phyloP scores from a whole-genome alignment of 2,888 invertebrate species.

The Cerastis rubricosa region DNA sequence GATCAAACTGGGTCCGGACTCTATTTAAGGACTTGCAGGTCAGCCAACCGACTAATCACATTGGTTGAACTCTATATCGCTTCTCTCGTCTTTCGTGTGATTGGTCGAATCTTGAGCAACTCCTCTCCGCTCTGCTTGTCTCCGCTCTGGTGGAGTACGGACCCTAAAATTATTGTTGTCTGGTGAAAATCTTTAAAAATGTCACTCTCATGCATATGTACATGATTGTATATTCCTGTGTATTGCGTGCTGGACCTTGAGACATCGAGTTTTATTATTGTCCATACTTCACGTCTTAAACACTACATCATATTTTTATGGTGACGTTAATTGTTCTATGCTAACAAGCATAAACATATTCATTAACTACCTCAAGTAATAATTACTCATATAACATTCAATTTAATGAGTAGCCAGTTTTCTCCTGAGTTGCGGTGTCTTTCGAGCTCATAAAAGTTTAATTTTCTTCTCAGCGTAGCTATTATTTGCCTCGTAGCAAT shows the following conservation, averaged over 20 bases:
- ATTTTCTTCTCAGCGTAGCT: conserved; percentile 33
- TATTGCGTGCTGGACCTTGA: background rate
- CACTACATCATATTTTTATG: conserved; percentile 13
- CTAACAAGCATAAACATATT: conserved; percentile 12
- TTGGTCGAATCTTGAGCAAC: background rate
- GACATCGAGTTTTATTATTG: background rate
- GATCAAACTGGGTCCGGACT: too few species aligned
- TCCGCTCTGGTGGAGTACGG: background rate
- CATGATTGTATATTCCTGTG: background rate
- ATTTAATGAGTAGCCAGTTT: conserved; percentile 11
- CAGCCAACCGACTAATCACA: background rate
- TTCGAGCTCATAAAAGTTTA: conserved; percentile 30
- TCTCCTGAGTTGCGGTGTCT: background rate
- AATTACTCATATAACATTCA: conserved; percentile 10
- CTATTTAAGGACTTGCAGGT: too few species aligned
- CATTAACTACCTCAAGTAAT: conserved; percentile 9
- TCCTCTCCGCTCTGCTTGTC: background rate
- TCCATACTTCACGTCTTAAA: background rate
- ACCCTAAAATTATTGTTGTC: background rate
- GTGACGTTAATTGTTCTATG: conserved; percentile 9
- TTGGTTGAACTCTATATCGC: background rate
- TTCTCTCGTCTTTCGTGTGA: background rate
- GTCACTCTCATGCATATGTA: background rate
- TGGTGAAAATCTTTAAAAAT: background rate
- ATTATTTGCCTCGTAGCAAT: conserved; percentile 33